These are phyloP conservation scores for Eulimnadia texana DNA, from an alignment of 1,140 invertebrate genomes.

Conservation along the genomic window DNA sequence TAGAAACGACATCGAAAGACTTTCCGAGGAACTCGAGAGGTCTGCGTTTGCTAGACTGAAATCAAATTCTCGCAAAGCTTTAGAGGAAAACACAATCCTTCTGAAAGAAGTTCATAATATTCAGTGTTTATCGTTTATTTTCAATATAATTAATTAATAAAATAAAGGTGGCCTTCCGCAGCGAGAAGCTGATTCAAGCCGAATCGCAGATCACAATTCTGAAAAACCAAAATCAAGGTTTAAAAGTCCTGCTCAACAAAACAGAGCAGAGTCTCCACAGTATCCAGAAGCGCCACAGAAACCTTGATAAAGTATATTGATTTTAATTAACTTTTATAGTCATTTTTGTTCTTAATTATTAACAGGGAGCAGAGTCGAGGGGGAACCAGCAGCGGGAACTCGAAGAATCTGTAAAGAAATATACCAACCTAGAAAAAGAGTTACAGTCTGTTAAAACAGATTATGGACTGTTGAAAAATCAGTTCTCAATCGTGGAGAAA, in stretches of 20 bases:
- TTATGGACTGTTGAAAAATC: not conserved
- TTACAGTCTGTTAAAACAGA: not conserved
- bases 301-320: not conserved
- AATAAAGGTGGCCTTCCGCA: not conserved
- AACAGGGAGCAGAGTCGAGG: not conserved
- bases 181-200: not conserved
- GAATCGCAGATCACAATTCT: not conserved
- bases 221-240: slow-evolving; percentile 2
- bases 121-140: not conserved
- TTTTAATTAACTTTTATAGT: not conserved
- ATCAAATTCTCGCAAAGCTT: not conserved
- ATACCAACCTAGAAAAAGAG: not conserved
- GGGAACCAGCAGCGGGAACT: not conserved
- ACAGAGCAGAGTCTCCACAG: not conserved
- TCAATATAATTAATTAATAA: not conserved
- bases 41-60: not conserved
- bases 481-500: not conserved
- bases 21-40: slow-evolving; percentile 10
- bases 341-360: not conserved
- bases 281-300: not conserved
- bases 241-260: not conserved
- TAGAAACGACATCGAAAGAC: not conserved
- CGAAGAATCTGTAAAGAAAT: not conserved
- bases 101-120: slow-evolving; percentile 1
- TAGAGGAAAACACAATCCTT: slow-evolving; percentile 14